Conservation (phyloP, 2,797 vertebrate genomes). For the Melanotaenia trifasciata region DNA sequence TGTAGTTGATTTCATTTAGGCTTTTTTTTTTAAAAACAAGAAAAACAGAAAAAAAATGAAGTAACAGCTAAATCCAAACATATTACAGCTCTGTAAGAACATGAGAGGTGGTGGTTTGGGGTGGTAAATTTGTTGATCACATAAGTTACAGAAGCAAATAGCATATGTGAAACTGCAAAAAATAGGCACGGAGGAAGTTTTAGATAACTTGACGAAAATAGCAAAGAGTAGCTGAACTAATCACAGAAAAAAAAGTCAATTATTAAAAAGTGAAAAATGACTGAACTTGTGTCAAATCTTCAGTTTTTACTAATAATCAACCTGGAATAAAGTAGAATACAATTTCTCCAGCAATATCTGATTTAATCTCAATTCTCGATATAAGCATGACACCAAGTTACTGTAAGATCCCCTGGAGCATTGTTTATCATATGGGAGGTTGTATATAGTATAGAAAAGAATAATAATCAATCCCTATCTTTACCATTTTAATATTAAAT, state of each 20-base stretch:
- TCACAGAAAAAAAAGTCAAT: slow-evolving; percentile 9
- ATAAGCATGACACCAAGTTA: not conserved
- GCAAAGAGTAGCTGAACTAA: not conserved
- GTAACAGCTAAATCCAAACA: slow-evolving; percentile 18
- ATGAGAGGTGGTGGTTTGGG: slow-evolving; percentile 6
- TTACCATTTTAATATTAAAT: slow-evolving; percentile 17
- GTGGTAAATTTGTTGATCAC: not conserved
- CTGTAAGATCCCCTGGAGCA: not conserved
- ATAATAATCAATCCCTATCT: slow-evolving; percentile 8
- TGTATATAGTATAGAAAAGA: not conserved
- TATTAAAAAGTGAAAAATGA: not conserved
- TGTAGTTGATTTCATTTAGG: not conserved
- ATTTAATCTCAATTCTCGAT: not conserved
- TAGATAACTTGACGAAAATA: not conserved
- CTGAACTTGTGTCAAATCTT: not conserved
- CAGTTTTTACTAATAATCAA: not conserved
- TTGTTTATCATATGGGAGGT: not conserved
- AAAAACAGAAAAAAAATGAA: too few species aligned
- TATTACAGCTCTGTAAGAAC: not conserved
- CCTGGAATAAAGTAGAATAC: not conserved
- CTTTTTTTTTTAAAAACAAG: not conserved
- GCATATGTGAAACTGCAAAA: not conserved
- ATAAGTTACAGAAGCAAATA: not conserved
- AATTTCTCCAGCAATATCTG: not conserved
- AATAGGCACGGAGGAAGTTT: not conserved